Evolutionary conservation across 2,113 vertebrate genomes (phyloP).

Genomic region (Rhinopomastus cyanomelas): DNA sequence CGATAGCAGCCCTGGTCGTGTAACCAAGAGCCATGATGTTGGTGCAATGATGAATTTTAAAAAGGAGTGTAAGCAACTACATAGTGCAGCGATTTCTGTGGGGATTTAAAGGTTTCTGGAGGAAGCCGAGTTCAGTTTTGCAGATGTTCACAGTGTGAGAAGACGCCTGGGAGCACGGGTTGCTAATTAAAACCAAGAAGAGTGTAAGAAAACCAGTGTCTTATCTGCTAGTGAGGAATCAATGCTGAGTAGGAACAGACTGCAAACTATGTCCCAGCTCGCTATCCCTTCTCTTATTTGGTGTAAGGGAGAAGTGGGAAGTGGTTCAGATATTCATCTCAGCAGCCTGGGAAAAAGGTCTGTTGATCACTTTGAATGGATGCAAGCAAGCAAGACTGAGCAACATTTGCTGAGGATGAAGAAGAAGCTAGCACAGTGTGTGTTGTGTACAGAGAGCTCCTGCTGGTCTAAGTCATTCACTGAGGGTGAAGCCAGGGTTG

Average conservation of each 20-base stretch:
- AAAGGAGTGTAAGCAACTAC: background rate
- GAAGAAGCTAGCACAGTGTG: background rate
- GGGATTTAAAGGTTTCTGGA: conserved; percentile 1
- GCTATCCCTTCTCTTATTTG: background rate
- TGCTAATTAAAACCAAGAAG: background rate
- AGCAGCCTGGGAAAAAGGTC: background rate
- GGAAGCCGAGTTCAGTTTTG: background rate
- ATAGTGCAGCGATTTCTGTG: background rate
- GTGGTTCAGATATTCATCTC: background rate
- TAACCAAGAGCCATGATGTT: background rate
- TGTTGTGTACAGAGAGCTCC: background rate
- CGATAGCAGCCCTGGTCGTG: background rate
- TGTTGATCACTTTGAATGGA: background rate
- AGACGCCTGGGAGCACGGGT: background rate
- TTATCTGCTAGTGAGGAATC: background rate
- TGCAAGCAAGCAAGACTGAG: background rate
- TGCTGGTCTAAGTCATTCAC: background rate
- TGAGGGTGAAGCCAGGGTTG: background rate
- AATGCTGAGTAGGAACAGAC: background rate
- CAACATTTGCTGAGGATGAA: background rate
- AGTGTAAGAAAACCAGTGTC: background rate
- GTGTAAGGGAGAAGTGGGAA: background rate
- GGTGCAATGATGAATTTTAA: background rate
- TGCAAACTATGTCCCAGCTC: background rate
- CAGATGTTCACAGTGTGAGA: background rate